Conservation (phyloP, 2,888 invertebrate genomes). For the Ectobius pallidus region DNA sequence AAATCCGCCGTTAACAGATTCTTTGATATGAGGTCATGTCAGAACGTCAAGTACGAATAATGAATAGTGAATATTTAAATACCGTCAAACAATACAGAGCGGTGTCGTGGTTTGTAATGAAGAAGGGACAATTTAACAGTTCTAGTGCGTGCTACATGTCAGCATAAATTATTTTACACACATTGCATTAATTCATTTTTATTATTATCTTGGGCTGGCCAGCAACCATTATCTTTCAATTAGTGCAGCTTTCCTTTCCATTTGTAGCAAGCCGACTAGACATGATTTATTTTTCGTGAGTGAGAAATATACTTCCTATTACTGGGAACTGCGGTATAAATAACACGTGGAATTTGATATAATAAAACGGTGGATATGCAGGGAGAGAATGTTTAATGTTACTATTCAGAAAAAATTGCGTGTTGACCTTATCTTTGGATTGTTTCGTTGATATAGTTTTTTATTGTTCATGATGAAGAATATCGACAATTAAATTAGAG, state of each 20-base stretch:
- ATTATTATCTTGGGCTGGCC: neutral
- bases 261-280: neutral
- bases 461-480: neutral
- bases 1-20: too few species aligned
- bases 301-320: neutral
- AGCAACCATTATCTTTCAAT: slow-evolving; percentile 16
- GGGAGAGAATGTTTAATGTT: neutral
- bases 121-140: neutral
- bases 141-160: neutral
- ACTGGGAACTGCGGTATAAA: neutral
- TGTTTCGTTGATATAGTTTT: neutral
- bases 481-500: slow-evolving; percentile 4
- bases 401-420: neutral
- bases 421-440: neutral
- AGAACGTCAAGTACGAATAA: too few species aligned
- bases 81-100: too few species aligned
- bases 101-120: too few species aligned
- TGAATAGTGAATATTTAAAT: too few species aligned
- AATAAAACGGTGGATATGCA: neutral
- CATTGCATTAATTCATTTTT: slow-evolving; percentile 1
- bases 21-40: too few species aligned
- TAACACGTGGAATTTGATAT: neutral
- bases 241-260: slow-evolving; percentile 1
- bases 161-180: slow-evolving; percentile 4
- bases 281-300: slow-evolving; percentile 12